phyloP scores from a whole-genome alignment of 2,888 invertebrate genomes.

The Girardia tigrina region DNA sequence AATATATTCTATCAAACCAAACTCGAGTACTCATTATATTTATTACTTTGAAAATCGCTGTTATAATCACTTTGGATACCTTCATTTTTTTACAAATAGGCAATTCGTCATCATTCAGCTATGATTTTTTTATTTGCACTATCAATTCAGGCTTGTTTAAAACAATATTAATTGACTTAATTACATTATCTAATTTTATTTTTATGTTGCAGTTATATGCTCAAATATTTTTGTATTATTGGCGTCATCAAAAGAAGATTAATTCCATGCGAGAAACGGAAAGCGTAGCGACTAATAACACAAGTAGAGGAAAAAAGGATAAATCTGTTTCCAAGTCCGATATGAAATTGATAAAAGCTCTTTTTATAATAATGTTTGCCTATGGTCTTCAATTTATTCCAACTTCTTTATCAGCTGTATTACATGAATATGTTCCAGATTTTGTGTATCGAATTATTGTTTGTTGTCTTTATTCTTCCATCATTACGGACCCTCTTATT shows the following conservation, averaged over 20 bases:
- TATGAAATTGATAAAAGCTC: neutral
- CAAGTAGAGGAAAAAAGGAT: neutral
- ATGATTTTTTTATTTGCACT: neutral
- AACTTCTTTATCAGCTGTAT: neutral
- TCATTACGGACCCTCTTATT: neutral
- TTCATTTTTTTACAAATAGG: neutral
- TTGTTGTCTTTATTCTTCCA: neutral
- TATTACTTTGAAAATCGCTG: neutral
- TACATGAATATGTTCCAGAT: neutral
- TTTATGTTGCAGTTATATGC: neutral
- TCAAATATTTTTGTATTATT: neutral
- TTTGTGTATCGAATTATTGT: neutral
- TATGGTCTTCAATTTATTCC: neutral
- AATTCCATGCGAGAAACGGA: neutral
- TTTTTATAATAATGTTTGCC: neutral
- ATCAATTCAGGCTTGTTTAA: neutral
- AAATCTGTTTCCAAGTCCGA: neutral
- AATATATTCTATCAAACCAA: neutral
- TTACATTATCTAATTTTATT: neutral
- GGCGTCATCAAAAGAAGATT: conserved; percentile 9
- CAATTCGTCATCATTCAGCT: neutral
- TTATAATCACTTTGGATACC: neutral
- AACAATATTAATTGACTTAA: neutral
- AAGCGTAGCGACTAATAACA: neutral
- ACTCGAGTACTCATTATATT: neutral